Base-by-base conservation (phyloP, 2,797 vertebrate species). In the Ficedula albicollis region DNA sequence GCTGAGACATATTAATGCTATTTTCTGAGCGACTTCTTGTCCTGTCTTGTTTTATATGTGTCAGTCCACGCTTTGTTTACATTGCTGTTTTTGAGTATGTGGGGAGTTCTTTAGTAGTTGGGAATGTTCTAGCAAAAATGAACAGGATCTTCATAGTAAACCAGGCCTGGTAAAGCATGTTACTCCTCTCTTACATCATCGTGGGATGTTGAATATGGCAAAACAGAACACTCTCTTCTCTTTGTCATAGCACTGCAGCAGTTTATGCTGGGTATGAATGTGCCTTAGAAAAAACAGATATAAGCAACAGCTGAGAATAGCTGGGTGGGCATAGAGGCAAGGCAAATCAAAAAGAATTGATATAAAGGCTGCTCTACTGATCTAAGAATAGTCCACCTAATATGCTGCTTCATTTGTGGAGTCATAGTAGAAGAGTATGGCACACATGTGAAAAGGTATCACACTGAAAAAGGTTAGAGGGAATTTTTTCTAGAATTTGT, bases 31-130 rank as follows among this genome's bases (percentile, higher is more conserved):
- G 23, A 27, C 8, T 34, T 38, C 46, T 76, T 58, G 39, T 69
- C 23, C n/a, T 1, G 1, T 29, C 38, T 72, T 0, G 0, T 72
- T 67, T 82, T 41, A 5, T 15, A 0, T 25, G 11, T 22, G 41
- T 5, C 9, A 10, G 14, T 68, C 46, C 25, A 9, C 0, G 0
- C 9, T 72, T 91, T 36, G 43, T 74, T 48, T 81, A 11, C 15
- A 7, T 13, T 78, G 44, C 20, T 52, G 4, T 46, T 91, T 46
- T 54, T 29, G 32, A 56, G 46, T 17, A 32, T 48, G 7, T 3
- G 1, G n/a, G 32, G 30, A 34, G 18, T 70, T 74, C 27, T 72
- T 64, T 10, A 77, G 41, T 7, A 34, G 64, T 1, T 72, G 39
- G 26, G 68, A 89, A 14, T 21, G 5, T 77, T 62, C 39, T 62